phyloP scores from a whole-genome alignment of 2,113 vertebrate species.

The Prionailurus bengalensis region DNA sequence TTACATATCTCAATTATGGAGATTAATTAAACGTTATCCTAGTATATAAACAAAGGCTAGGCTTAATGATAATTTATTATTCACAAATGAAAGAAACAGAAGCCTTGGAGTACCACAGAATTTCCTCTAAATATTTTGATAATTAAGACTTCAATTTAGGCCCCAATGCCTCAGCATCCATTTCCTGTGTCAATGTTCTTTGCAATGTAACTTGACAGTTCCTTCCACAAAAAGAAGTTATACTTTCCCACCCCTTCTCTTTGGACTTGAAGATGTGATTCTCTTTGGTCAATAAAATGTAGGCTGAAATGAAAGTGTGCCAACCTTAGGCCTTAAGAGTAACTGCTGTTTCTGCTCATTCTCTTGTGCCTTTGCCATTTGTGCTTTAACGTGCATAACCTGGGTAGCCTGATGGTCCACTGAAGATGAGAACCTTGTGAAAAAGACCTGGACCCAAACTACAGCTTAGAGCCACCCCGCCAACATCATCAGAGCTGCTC shows the following conservation, averaged over 20 bases:
- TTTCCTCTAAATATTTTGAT: neutral
- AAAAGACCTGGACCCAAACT: neutral
- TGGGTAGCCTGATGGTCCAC: neutral
- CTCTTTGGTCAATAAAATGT: slow-evolving; percentile 29
- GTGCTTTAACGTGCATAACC: neutral
- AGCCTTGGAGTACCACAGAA: neutral
- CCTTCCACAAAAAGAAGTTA: neutral
- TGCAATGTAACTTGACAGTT: neutral
- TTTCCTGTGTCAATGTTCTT: neutral
- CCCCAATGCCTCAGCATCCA: neutral
- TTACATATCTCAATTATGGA: neutral
- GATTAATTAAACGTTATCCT: neutral
- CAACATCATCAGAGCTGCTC: neutral
- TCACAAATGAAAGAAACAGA: neutral
- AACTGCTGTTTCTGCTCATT: neutral
- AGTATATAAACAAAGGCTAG: neutral
- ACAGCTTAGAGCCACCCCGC: neutral
- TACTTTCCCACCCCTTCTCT: neutral
- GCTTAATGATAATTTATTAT: neutral
- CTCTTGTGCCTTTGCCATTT: neutral
- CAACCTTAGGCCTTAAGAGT: neutral
- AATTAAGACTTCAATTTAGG: neutral
- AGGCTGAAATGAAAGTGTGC: neutral
- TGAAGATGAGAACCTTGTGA: neutral
- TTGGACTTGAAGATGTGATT: neutral